Percentiles rank a stretch among this genome's conserved stretches.
These are phyloP conservation scores for Cladopsammia gracilis DNA, from an alignment of 64 coral and sea anemone genomes.

Conservation along the genomic window DNA sequence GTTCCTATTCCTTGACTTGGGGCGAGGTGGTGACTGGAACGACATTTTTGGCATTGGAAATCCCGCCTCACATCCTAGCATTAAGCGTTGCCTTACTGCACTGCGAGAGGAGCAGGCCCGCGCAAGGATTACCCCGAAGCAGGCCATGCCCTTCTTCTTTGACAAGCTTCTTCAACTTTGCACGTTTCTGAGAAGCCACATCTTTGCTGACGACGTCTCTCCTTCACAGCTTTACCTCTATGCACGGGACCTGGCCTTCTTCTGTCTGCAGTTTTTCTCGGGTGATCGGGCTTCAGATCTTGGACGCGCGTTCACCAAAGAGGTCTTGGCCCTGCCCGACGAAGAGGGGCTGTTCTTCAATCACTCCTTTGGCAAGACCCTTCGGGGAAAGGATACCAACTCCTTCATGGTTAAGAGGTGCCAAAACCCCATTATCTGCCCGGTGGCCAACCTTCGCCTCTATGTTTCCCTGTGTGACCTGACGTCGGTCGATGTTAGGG, in stretches of 20 bases:
- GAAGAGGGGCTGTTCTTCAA: no score
- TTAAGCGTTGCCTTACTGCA: conserved; percentile 9
- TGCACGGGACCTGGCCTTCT: conserved; percentile 52
- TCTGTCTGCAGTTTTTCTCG: conserved; percentile 47
- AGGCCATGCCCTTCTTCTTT: conserved; percentile 42
- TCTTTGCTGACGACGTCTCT: background rate
- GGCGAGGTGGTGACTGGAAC: conserved; percentile 31
- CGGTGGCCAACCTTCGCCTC: conserved; percentile 20
- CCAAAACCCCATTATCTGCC: background rate
- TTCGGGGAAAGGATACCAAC: conserved; percentile 10
- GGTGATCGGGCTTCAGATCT: conserved; percentile 59
- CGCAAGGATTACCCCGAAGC: conserved; percentile 26
- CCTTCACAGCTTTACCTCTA: conserved; percentile 15
- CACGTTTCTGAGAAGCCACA: background rate
- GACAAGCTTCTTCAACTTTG: conserved; percentile 25
- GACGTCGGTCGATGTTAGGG: conserved; percentile 1
- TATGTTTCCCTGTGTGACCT: conserved; percentile 18
- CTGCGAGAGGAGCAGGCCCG: conserved; percentile 32
- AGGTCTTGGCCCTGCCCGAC: no score
- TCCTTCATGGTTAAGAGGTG: background rate
- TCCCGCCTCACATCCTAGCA: conserved; percentile 1
- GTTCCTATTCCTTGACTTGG: conserved; percentile 2
- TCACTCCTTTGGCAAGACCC: no score
- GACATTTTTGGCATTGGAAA: conserved; percentile 24
- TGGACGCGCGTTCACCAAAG: conserved; percentile 15